Base-by-base conservation (phyloP, 2,888 invertebrate species). In the Trichogramma dendrolimi region DNA sequence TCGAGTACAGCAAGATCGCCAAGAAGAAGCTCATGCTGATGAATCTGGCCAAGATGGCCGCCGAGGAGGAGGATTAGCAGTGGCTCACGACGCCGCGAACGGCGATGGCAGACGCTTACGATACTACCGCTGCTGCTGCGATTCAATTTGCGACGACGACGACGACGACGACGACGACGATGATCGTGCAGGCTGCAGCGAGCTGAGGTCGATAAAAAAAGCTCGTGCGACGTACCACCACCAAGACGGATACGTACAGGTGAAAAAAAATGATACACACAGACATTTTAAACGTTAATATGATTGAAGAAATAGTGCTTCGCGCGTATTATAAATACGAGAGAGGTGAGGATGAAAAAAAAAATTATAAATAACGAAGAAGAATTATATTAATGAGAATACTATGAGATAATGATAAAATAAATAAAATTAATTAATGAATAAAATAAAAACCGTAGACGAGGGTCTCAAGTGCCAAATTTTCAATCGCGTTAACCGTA, bases 1-100 rank as follows among this genome's bases (percentile, higher is more conserved):
- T 94, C 72, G 84, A 90, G 70, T 91, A 92, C 82, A 94, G 94
- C 68, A 94, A 93, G 81, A 92, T 94, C 72, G 93, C 93, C 70
- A 92, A 93, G 81, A 92, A 92, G 82, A 92, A 92, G 79, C 85
- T 92, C 84, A 89, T 90, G 82, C 83, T 93, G 79, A 86, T 92
- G 77, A 90, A 90, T 82, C 92, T 92, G 92, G 91, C 90, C 79
- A 90, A 90, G 82, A 92, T 92, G 92, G 91, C 90, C 79, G 89
- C 89, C 48, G 88, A 84, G 77, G 83, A 85, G 67, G 85, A 86
- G 66, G 85, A 86, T 66, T 79, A 79, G 77, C 74, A 70, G 71
- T 56, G 6, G 54, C 6, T 27, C 27, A 41, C 8, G n/a, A 4
- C 55, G 55, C 55, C 53, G 52, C 48, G 50, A 50, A 6, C 27